Evolutionary conservation across 2,888 invertebrate genomes (phyloP), one percentile per base, ranked within the genome.

Genomic region (Drosophila barbarae): DNA sequence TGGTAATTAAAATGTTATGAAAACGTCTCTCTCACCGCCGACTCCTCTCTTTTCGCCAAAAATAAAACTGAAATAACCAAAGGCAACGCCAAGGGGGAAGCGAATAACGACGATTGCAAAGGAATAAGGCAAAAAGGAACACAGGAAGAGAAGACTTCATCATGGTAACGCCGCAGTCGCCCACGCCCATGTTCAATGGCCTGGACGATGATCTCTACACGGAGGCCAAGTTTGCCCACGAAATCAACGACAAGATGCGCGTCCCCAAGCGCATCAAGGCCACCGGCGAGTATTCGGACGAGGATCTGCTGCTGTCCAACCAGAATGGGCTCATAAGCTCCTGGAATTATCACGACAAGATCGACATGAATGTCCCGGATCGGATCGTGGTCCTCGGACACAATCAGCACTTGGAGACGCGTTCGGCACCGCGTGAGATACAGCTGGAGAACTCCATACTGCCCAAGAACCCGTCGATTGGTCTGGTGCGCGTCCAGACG

Each of bases 291-390:
- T 91, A 90, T 74, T 91, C 91, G 23, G 93, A 93, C 81, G 92
- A 93, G 56, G 93, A 95, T 54, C 88, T 90, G 46, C 87, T 90
- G 77, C 86, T 91, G n/a, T 90, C 92, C 9, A 92, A 93, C 87
- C 93, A 93, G 72, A 90, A 91, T 56, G 89, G 88, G 1, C 73
- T 87, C 53, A 92, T 92, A 70, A 90, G 90, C 69, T 91, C 91
- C 41, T 94, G 94, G 94, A 91, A 91, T 75, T 92, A 92, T 87
- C 91, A 91, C 81, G 95, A 95, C 78, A 95, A 94, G 90, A 93
- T 95, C 88, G 94, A 95, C 79, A 98, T 98, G 98, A 94, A 94
- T 86, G 97, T 98, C 36, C 98, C 98, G 3, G 98, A 98, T 86
- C 93, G 97, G 86, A 98, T 98, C 88, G 91, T 98, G 75, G 95